Evolutionary conservation across 2,113 vertebrate genomes (phyloP), one percentile per base, ranked within the genome.

Genomic region (Mesitornis unicolor): DNA sequence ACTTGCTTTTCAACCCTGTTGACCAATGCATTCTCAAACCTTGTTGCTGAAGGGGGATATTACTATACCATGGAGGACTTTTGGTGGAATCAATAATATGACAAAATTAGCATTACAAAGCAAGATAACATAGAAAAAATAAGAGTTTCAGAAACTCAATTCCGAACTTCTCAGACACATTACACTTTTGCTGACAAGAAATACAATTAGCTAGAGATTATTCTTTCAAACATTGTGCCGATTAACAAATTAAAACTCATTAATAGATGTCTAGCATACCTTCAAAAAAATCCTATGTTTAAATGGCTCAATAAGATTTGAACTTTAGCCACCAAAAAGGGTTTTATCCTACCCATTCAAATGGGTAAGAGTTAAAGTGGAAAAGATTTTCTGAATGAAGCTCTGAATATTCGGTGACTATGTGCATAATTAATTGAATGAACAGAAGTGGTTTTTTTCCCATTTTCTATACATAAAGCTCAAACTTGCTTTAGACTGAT

Each of bases 1-100:
- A 83, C 65, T 91, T 87, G 51, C 28, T 83, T 91, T 92, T 86
- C 18, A 60, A 87, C 33, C 51, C 71, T 84, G 26, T 38, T 81
- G 56, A 78, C 56, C 74, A 92, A 20, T 53, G 33, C 20, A 69
- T 21, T 80, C 56, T 16, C 63, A 80, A 74, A 61, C 4, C 53
- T 40, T 67, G 16, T 31, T 83, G 38, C 43, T 83, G 81, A 84
- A 36, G 77, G 6, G 40, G 7, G 12, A 19, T 76, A 67, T 70
- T 77, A 54, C 48, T 64, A 20, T 54, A 59, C 14, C 6, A 42
- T 67, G 16, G 83, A 67, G 14, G 3, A 5, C 16, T 82, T 76
- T 5, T 31, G 21, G 1, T 53, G 47, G 40, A 60, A 87, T 61
- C 29, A 68, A 64, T 29, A 57, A 31, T 51, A 71, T 28, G 38